Evolutionary conservation across 2,113 vertebrate genomes (phyloP), one percentile per base, ranked within the genome.

Genomic region (Columba livia): DNA sequence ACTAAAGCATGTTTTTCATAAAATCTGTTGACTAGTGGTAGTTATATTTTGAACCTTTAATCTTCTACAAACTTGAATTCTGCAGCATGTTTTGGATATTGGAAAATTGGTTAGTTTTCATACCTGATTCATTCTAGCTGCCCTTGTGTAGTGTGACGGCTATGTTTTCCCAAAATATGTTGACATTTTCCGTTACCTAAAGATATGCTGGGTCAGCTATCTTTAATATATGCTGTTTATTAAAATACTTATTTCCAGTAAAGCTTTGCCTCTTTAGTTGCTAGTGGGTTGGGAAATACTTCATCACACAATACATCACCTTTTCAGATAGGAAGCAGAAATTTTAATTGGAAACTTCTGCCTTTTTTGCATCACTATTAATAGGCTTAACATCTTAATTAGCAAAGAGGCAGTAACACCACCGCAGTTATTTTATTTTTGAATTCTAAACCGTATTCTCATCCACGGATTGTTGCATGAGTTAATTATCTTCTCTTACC

Each of bases 341-440:
- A 75, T 85, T 72, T 54, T 77, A 70, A 40, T 54, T 69, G 54
- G 36, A 65, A 91, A n/a, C 11, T 50, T 64, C 25, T 72, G 66
- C 48, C 29, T 88, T 91, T 88, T 75, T 26, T 93, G 48, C 53
- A 40, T 67, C 3, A 0, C 85, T 85, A 56, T 60, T 81, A 65
- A 75, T 47, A 93, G 57, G 23, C 36, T 77, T 85, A 65, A 67
- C 20, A 36, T 72, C 44, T 72, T 72, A 78, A 60, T 83, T 89
- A 4, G 11, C 0, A 0, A 74, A 67, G 29, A 81, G 32, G 20
- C 2, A 0, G 48, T 56, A 80, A 71, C 20, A 6, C n/a, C 57
- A 34, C 34, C 5, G 3, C 48, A 60, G 48, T 56, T 79, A 21
- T 10, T 62, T 78, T 66, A 13, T 17, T 84, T 79, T 70, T 86